Evolutionary conservation across 35 echinoderm and acorn worm genomes (phyloP).

Genomic region (Heliocidaris tuberculata): DNA sequence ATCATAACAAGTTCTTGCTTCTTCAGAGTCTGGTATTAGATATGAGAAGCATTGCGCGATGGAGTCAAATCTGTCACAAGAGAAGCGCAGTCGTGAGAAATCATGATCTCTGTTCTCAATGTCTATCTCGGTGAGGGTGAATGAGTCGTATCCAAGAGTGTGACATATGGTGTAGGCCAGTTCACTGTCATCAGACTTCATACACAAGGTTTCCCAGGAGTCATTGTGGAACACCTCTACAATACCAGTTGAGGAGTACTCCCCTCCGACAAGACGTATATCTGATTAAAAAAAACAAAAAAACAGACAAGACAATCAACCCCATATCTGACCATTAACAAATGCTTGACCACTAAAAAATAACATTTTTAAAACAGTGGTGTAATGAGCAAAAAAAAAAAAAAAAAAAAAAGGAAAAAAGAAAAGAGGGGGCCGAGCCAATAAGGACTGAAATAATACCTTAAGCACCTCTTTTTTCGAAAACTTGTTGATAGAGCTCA

Average conservation of each 20-base stretch:
- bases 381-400: too few relatives aligned
- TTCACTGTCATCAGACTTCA: neutral
- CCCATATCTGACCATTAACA: neutral
- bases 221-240: slow-evolving; percentile 35
- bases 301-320: neutral
- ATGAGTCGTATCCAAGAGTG: slow-evolving; percentile 6
- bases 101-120: neutral
- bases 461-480: too few relatives aligned
- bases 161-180: slow-evolving; percentile 9
- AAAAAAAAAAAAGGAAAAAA: too few relatives aligned
- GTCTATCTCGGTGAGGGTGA: neutral
- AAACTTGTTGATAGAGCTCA: too few relatives aligned
- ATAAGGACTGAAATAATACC: too few relatives aligned
- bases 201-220: slow-evolving; percentile 38
- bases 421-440: too few relatives aligned
- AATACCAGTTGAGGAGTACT: neutral
- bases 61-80: neutral
- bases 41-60: neutral
- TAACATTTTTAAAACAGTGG: too few relatives aligned
- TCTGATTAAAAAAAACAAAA: neutral
- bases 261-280: neutral
- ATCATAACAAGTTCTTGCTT: neutral
- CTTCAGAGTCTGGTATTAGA: neutral
- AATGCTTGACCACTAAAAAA: too few relatives aligned
- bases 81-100: neutral